Evolutionary conservation across 23 tunicate genomes (phyloP).

Genomic region (Aplidium turbinatum): DNA sequence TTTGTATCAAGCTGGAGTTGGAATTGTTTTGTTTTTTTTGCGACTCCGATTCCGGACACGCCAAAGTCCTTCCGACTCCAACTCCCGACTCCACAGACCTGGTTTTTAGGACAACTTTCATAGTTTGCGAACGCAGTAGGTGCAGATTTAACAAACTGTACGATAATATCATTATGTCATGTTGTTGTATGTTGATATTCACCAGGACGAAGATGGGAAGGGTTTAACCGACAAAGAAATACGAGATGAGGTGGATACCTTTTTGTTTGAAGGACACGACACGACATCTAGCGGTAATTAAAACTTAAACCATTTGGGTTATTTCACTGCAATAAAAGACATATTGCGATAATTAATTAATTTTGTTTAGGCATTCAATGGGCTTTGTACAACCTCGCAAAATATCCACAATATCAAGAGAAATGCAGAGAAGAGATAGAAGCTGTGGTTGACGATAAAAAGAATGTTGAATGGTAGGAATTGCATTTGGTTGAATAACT

Average conservation of each 20-base stretch:
- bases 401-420: conserved; percentile 37
- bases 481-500: too few relatives aligned
- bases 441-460: background rate
- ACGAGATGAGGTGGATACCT: conserved; percentile 74
- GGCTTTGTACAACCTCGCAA: conserved; percentile 40
- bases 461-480: conserved; percentile 29
- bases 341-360: background rate
- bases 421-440: conserved; percentile 35
- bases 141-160: too few relatives aligned
- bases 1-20: too few relatives aligned
- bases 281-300: conserved; percentile 61
- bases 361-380: conserved; percentile 16
- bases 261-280: conserved; percentile 79
- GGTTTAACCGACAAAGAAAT: conserved; percentile 64
- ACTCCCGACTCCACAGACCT: too few relatives aligned
- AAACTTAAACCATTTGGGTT: background rate
- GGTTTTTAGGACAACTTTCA: too few relatives aligned
- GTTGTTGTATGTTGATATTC: too few relatives aligned
- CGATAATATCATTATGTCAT: too few relatives aligned
- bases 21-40: too few relatives aligned
- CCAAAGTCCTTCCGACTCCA: too few relatives aligned
- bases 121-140: too few relatives aligned
- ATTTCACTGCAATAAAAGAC: background rate
- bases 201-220: conserved; percentile 54
- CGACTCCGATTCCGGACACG: too few relatives aligned